Percentiles rank a stretch among this genome's conserved stretches.
These are phyloP conservation scores for Neoitamus cyanurus DNA, from an alignment of 2,888 invertebrate genomes.

Conservation along the genomic window DNA sequence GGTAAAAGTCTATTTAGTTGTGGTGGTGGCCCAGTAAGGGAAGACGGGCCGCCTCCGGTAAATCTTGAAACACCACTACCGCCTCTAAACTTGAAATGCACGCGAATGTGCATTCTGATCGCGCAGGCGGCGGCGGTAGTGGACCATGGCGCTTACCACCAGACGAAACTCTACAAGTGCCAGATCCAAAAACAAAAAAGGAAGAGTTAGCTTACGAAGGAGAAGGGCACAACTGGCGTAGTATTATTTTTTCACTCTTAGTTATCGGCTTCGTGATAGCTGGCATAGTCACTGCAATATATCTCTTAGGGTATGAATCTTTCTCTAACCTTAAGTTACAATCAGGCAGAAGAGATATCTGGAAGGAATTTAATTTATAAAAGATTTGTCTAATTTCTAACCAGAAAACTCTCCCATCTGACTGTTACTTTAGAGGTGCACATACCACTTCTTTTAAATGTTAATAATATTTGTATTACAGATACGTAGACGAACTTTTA, in stretches of 20 bases:
- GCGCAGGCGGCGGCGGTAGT: conserved; percentile 74
- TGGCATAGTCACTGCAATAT: conserved; percentile 89
- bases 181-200: conserved; percentile 86
- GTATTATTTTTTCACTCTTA: conserved; percentile 86
- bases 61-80: conserved; percentile 52
- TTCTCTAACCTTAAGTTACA: not conserved
- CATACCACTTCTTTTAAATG: not conserved
- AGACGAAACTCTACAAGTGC: conserved; percentile 91
- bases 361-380: too few relatives aligned
- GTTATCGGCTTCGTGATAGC: conserved; percentile 89
- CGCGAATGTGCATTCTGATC: conserved; percentile 88
- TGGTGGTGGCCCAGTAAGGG: conserved; percentile 58
- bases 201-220: conserved; percentile 81
- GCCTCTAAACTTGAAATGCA: conserved; percentile 72
- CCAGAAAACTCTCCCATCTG: not conserved
- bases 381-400: too few relatives aligned
- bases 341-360: too few relatives aligned
- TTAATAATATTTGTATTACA: conserved; percentile 58
- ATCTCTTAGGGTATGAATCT: conserved; percentile 79
- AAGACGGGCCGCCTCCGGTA: conserved; percentile 66
- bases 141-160: conserved; percentile 91
- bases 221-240: conserved; percentile 90
- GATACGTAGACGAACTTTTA: conserved; percentile 88
- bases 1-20: conserved; percentile 57
- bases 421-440: not conserved